Conservation (phyloP, 1,140 invertebrate genomes). For the Delia radicum region DNA sequence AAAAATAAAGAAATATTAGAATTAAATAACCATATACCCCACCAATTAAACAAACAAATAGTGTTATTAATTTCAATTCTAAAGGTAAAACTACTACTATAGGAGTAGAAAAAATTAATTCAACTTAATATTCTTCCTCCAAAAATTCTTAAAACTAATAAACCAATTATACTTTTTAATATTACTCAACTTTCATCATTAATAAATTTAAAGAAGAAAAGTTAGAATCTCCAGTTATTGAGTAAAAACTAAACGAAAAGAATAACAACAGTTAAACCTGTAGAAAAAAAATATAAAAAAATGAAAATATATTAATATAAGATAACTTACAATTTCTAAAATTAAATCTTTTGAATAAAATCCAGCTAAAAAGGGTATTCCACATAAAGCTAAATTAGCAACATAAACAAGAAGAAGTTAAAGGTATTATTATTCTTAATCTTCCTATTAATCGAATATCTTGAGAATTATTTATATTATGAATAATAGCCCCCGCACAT, state of each 20-base stretch:
- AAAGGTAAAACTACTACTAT: conserved; percentile 59
- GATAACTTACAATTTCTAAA: conserved; percentile 58
- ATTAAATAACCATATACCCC: conserved; percentile 50
- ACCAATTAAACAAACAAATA: conserved; percentile 55
- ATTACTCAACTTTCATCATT: conserved; percentile 57
- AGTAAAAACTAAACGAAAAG: conserved; percentile 61
- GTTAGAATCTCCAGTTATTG: conserved; percentile 57
- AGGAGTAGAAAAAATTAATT: conserved; percentile 56
- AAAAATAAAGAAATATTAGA: conserved; percentile 51
- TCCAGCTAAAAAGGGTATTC: conserved; percentile 65
- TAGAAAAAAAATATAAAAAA: conserved; percentile 56
- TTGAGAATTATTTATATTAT: conserved; percentile 62
- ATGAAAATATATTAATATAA: conserved; percentile 59
- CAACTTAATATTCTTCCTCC: conserved; percentile 55
- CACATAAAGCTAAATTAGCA: conserved; percentile 58
- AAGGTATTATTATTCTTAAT: conserved; percentile 51
- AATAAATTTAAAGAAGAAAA: conserved; percentile 55
- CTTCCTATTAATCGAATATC: conserved; percentile 64
- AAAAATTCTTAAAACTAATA: conserved; percentile 59
- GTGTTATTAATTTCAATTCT: conserved; percentile 56
- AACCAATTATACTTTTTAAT: conserved; percentile 57
- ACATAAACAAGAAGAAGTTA: conserved; percentile 58
- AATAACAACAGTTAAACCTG: conserved; percentile 50
- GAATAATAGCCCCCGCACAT: conserved; percentile 63
- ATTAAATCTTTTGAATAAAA: conserved; percentile 69